These are phyloP conservation scores for Helogale parvula DNA, from an alignment of 2,113 vertebrate species.

Conservation along the genomic window DNA sequence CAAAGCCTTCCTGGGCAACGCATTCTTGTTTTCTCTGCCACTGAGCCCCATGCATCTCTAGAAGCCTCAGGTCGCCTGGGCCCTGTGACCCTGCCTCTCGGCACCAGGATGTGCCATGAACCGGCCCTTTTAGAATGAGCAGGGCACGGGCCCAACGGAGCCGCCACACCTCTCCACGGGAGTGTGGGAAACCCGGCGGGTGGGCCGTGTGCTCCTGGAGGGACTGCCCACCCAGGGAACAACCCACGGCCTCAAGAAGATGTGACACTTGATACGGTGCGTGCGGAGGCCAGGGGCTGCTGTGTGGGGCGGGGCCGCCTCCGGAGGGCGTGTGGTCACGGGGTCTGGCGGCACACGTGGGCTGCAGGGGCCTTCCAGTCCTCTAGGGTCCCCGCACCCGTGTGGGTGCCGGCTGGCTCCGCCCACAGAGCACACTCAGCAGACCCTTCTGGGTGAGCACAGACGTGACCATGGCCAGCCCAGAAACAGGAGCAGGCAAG, in stretches of 20 bases:
- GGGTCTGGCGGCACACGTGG: not conserved
- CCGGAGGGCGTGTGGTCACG: accelerated
- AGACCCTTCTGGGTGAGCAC: not conserved
- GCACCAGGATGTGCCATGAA: not conserved
- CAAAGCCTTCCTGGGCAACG: not conserved
- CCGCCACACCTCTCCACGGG: not conserved
- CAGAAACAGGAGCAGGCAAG: too few relatives aligned
- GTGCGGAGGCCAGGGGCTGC: not conserved
- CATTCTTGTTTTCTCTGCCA: not conserved
- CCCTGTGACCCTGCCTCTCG: not conserved
- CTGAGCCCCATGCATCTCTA: not conserved
- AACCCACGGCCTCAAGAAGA: not conserved
- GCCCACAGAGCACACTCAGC: too few relatives aligned
- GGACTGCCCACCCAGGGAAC: not conserved
- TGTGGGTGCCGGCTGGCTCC: too few relatives aligned
- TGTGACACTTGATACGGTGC: accelerated
- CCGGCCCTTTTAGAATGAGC: not conserved
- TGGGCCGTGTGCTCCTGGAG: too few relatives aligned
- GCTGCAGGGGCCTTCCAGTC: not conserved
- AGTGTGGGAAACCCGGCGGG: too few relatives aligned
- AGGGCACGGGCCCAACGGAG: not conserved
- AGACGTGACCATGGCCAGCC: not conserved
- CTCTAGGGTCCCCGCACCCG: accelerated
- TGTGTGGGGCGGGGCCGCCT: not conserved
- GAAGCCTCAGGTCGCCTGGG: not conserved